Evolutionary conservation across 2,113 vertebrate genomes (phyloP).

Genomic region (Amphiprion percula): DNA sequence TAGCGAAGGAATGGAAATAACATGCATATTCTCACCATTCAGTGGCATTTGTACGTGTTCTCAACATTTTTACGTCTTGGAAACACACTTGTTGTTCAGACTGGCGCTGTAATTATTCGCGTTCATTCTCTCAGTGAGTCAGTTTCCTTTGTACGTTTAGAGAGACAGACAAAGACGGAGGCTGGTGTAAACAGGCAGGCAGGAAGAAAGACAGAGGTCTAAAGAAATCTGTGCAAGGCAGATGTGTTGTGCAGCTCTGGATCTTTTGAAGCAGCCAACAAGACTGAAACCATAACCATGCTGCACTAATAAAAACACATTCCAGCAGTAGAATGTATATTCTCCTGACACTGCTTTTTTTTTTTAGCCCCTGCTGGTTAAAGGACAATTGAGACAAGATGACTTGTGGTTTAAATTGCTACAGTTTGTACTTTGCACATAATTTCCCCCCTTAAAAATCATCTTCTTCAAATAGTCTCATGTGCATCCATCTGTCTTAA

Average conservation of each 20-base stretch:
- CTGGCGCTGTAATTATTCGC: not conserved
- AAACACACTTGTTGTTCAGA: not conserved
- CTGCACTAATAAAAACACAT: slow-evolving; percentile 76
- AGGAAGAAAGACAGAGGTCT: slow-evolving; percentile 30
- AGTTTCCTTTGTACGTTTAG: not conserved
- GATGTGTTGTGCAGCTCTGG: slow-evolving; percentile 64
- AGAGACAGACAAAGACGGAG: slow-evolving; percentile 4
- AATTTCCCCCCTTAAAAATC: slow-evolving; percentile 7
- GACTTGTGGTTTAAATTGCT: slow-evolving; percentile 33
- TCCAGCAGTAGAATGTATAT: slow-evolving; percentile 58
- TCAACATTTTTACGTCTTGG: not conserved
- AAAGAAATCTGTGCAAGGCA: slow-evolving; percentile 65
- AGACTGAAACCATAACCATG: slow-evolving; percentile 68
- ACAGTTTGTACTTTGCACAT: slow-evolving; percentile 32
- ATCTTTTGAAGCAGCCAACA: slow-evolving; percentile 66
- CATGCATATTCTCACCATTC: not conserved
- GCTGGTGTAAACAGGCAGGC: slow-evolving; percentile 33
- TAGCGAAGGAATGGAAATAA: slow-evolving; percentile 5
- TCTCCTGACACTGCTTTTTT: slow-evolving; percentile 46
- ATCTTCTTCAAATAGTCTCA: not conserved
- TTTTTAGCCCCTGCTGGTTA: slow-evolving; percentile 41
- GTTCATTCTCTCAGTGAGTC: not conserved
- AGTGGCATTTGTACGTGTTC: not conserved
- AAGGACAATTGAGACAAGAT: slow-evolving; percentile 48
- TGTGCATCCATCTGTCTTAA: not conserved